A percentile compares a stretch with the other conserved stretches of the same genome.
Conservation (phyloP, 92 coral and sea anemone species). For the Ricordea florida region DNA sequence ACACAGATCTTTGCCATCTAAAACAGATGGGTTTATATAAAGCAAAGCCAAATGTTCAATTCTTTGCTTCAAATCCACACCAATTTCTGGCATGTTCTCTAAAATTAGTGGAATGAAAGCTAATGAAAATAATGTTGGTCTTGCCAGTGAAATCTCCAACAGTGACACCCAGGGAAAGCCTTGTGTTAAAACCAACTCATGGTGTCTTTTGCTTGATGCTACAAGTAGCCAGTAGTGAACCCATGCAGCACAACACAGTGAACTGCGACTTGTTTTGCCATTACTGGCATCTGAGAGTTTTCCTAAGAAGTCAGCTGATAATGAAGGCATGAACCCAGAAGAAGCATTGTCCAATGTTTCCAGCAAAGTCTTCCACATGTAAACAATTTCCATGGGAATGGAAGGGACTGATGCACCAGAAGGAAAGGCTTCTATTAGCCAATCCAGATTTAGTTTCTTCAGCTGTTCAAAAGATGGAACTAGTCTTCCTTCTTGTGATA, state of each 20-base stretch:
- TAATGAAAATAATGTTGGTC: conserved; percentile 24
- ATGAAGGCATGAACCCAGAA: conserved; percentile 61
- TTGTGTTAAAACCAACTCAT: conserved; percentile 17
- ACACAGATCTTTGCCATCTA: background rate
- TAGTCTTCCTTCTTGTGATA: conserved; percentile 24
- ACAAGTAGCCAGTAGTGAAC: conserved; percentile 1
- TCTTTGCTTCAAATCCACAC: conserved; percentile 37
- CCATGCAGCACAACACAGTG: conserved; percentile 20
- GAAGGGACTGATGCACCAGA: background rate
- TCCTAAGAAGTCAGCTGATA: conserved; percentile 41
- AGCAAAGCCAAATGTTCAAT: conserved; percentile 29
- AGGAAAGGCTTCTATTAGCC: background rate
- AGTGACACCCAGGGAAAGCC: conserved; percentile 61
- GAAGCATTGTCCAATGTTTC: conserved; percentile 67
- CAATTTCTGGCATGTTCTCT: conserved; percentile 36
- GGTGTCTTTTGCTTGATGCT: background rate
- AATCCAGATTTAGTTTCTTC: conserved; percentile 5
- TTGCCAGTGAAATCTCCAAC: conserved; percentile 59
- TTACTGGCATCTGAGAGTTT: background rate
- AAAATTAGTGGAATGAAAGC: conserved; percentile 50
- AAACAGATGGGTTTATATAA: background rate
- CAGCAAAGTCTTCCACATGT: conserved; percentile 75
- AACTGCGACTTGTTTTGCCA: background rate
- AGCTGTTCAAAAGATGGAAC: conserved; percentile 47
- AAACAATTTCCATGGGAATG: conserved; percentile 51